phyloP scores from a whole-genome alignment of 2,113 vertebrate genomes.

The human region GRCh38 chr1:91825501-91826000 shows the following conservation, averaged over 20 bases:
- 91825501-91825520: not conserved
- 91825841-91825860: too few relatives aligned
- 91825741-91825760: too few relatives aligned
- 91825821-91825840: too few relatives aligned
- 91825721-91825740: too few relatives aligned
- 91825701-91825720: too few relatives aligned
- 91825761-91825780: too few relatives aligned
- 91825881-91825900: not conserved
- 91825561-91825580: not conserved
- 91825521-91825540: not conserved
- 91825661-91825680: not conserved
- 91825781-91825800: too few relatives aligned
- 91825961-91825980: not conserved
- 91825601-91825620: not conserved
- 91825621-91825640: not conserved
- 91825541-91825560: conserved; percentile 5
- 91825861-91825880: too few relatives aligned
- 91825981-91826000: not conserved
- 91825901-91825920: not conserved
- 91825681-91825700: not conserved
- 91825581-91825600: not conserved
- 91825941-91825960: not conserved
- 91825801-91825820: too few relatives aligned
- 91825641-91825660: conserved; percentile 3
- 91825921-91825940: not conserved